A percentile compares a stretch with the other conserved stretches of the same genome.
phyloP scores from a whole-genome alignment of 2,113 vertebrate genomes.

The Alethe castanea region DNA sequence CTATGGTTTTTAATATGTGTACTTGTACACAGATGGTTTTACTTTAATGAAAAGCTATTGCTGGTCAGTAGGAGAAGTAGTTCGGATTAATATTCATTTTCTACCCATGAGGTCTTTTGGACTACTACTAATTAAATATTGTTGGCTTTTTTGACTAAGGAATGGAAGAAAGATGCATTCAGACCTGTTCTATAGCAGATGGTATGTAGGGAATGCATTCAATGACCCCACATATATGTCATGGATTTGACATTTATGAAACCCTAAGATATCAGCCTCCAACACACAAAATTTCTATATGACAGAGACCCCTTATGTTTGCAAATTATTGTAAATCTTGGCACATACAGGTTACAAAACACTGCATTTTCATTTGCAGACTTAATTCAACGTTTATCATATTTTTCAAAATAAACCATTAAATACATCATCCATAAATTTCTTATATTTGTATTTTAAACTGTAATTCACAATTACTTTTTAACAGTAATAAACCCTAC shows the following conservation, averaged over 20 bases:
- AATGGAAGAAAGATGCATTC: neutral
- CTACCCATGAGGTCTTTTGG: neutral
- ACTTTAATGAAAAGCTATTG: neutral
- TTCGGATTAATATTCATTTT: neutral
- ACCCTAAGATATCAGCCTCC: neutral
- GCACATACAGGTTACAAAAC: neutral
- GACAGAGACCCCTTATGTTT: neutral
- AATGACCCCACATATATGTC: neutral
- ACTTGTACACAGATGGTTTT: neutral
- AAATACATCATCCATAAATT: neutral
- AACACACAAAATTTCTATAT: neutral
- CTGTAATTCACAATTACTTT: neutral
- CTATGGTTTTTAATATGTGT: neutral
- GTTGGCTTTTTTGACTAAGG: neutral
- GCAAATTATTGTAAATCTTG: neutral
- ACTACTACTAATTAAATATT: neutral
- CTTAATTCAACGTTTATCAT: neutral
- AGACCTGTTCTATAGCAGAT: neutral
- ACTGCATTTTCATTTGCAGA: neutral
- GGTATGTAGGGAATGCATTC: neutral
- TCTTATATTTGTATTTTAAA: neutral
- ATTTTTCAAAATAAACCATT: neutral
- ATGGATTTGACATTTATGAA: neutral
- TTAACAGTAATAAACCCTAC: neutral
- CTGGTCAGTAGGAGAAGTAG: neutral